Conservation (phyloP, 2,888 invertebrate genomes). For the Drosophila mulleri region DNA sequence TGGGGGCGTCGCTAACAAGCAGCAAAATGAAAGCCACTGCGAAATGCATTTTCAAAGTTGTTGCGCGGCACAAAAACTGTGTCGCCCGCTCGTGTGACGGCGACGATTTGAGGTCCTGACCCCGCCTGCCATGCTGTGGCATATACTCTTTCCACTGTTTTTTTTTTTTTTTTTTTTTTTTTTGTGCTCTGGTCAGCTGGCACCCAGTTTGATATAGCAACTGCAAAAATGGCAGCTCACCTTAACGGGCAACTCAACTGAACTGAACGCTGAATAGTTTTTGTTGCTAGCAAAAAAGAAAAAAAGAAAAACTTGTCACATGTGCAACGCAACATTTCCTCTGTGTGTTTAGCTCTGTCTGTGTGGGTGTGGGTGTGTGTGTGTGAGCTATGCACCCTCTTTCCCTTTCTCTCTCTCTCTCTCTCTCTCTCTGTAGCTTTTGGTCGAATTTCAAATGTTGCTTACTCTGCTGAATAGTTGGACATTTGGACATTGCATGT, state of each 20-base stretch:
- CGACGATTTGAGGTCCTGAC: constrained; percentile 72
- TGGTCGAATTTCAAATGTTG: constrained; percentile 79
- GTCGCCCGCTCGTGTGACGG: constrained; percentile 58
- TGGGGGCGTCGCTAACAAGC: constrained; percentile 69
- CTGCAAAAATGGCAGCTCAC: constrained; percentile 77
- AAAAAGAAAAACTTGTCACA: constrained; percentile 70
- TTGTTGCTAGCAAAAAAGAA: constrained; percentile 52
- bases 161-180: constrained; percentile 5
- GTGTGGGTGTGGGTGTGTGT: background rate
- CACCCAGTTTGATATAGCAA: constrained; percentile 72
- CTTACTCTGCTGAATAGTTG: constrained; percentile 74
- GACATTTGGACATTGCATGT: constrained; percentile 51
- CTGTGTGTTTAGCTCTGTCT: constrained; percentile 41
- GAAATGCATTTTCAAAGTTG: constrained; percentile 75
- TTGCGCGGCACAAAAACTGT: constrained; percentile 54
- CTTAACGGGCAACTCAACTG: constrained; percentile 68
- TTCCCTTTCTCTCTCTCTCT: background rate
- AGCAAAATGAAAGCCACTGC: constrained; percentile 72
- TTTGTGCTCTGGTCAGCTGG: constrained; percentile 36
- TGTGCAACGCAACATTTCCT: constrained; percentile 77
- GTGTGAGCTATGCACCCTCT: background rate
- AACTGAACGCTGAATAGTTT: constrained; percentile 53
- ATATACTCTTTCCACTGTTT: constrained; percentile 21
- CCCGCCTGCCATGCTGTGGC: constrained; percentile 52
- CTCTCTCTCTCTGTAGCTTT: constrained; percentile 46